These are phyloP conservation scores for Malaclemys terrapin DNA, from an alignment of 2,113 vertebrate genomes.

Conservation along the genomic window DNA sequence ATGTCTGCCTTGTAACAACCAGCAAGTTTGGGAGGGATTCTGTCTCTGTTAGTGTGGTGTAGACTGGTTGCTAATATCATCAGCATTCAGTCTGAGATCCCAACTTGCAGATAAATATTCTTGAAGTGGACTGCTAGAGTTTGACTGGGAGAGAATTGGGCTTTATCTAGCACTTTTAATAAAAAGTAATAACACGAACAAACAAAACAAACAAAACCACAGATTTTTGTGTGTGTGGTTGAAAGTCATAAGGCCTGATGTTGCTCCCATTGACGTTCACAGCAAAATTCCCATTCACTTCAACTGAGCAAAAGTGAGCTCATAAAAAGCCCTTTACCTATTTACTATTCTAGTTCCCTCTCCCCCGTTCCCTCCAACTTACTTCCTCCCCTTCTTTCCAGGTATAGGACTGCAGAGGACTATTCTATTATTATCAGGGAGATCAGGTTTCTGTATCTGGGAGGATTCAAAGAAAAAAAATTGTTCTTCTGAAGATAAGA, in stretches of 20 bases:
- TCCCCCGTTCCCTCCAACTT: background rate
- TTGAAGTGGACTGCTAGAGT: background rate
- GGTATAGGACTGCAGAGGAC: background rate
- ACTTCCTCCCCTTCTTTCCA: background rate
- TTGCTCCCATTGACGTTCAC: background rate
- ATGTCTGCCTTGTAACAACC: background rate
- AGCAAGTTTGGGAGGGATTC: background rate
- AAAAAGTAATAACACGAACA: background rate
- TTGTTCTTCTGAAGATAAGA: background rate
- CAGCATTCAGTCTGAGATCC: background rate
- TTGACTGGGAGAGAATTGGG: background rate
- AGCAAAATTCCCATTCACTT: background rate
- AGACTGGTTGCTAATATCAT: background rate
- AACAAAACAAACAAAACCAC: background rate
- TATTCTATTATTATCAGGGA: background rate
- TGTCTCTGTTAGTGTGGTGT: background rate
- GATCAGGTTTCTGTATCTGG: background rate
- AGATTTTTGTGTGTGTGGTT: background rate
- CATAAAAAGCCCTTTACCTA: background rate
- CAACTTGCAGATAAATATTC: background rate
- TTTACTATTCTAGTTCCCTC: background rate
- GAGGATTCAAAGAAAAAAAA: background rate
- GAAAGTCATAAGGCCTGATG: background rate
- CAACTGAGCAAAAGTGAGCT: background rate
- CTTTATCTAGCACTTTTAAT: background rate